Evolutionary conservation across 2,113 vertebrate species (phyloP).

Genomic region (Oophaga pumilio): DNA sequence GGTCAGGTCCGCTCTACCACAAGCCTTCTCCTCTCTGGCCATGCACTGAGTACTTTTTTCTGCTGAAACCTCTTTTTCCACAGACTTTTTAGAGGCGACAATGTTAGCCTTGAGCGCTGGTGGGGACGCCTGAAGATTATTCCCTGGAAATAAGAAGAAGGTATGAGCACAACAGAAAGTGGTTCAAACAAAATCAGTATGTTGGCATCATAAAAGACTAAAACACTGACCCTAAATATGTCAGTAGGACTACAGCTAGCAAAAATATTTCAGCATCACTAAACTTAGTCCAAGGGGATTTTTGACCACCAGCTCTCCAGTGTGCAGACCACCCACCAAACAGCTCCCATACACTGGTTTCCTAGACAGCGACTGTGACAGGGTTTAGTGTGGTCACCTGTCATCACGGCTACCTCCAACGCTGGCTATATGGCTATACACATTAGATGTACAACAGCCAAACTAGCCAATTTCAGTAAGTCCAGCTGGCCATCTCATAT

Average conservation of each 20-base stretch:
- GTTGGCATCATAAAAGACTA: background rate
- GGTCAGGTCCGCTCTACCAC: slow-evolving; percentile 66
- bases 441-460: no score
- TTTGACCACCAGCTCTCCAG: no score
- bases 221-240: background rate
- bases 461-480: no score
- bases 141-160: slow-evolving; percentile 66
- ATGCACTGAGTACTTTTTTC: slow-evolving; percentile 70
- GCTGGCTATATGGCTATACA: no score
- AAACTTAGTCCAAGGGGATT: no score
- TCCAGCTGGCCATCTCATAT: no score
- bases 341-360: no score
- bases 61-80: slow-evolving; percentile 65
- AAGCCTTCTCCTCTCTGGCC: slow-evolving; percentile 65
- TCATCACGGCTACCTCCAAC: no score
- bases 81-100: slow-evolving; percentile 71
- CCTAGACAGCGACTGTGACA: no score
- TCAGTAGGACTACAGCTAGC: background rate
- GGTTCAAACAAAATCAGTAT: background rate
- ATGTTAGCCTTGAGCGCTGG: slow-evolving; percentile 71
- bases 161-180: background rate
- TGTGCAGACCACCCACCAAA: no score
- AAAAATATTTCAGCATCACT: background rate
- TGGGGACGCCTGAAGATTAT: slow-evolving; percentile 71
- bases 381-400: no score